phyloP scores from a whole-genome alignment of 37 sponge, comb jelly and placozoan species.

The Theonella swinhoei region DNA sequence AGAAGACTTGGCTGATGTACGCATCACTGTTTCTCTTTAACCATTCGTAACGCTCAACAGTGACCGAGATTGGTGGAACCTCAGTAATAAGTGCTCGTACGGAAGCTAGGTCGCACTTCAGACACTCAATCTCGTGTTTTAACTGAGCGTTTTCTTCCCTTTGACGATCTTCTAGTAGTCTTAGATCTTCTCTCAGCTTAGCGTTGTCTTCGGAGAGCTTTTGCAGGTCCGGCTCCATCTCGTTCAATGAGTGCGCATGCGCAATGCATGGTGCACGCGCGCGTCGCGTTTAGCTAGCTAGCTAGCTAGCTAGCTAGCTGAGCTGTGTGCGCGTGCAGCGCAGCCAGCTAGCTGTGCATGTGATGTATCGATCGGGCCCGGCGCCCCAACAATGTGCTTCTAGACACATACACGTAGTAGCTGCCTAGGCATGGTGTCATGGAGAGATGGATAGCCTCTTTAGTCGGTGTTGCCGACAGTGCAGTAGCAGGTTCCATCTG shows the following conservation, averaged over 20 bases:
- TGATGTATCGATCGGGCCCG: no score
- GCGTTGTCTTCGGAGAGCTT: no score
- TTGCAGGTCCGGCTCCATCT: neutral
- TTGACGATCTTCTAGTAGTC: neutral
- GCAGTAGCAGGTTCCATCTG: no score
- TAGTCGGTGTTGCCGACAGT: no score
- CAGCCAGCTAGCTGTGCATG: no score
- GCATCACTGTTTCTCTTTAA: neutral
- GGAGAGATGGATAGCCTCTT: no score
- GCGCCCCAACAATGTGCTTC: no score
- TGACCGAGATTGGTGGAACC: slow-evolving; percentile 16
- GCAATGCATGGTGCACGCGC: neutral
- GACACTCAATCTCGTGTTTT: neutral
- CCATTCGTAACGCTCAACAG: neutral
- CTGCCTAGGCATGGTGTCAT: no score
- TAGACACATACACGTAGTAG: no score
- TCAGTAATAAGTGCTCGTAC: neutral
- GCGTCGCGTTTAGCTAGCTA: no score
- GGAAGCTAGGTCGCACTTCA: neutral
- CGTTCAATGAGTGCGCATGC: neutral
- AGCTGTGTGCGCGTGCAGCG: no score
- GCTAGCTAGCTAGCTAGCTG: no score
- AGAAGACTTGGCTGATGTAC: neutral
- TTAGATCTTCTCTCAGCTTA: neutral
- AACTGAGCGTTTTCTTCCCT: neutral